phyloP scores from a whole-genome alignment of 2,113 vertebrate genomes.

The Perca schrenkii region DNA sequence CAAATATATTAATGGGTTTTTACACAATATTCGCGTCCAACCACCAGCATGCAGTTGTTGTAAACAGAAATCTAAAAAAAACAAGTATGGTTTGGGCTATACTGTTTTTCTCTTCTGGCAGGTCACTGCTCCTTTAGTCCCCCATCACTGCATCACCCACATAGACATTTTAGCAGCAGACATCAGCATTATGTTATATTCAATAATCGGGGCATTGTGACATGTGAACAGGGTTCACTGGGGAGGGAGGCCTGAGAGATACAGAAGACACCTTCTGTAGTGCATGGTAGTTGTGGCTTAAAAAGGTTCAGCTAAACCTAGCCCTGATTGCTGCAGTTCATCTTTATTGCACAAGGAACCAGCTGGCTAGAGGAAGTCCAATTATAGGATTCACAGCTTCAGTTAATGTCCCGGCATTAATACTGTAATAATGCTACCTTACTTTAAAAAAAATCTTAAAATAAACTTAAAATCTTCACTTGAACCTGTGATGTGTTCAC shows the following conservation, averaged over 20 bases:
- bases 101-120: background rate
- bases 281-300: background rate
- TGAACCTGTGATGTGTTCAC: conserved; percentile 12
- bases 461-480: conserved; percentile 6
- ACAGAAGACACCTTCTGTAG: background rate
- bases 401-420: conserved; percentile 26
- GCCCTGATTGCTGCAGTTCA: background rate
- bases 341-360: conserved; percentile 39
- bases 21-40: too few species aligned
- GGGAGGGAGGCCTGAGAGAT: background rate
- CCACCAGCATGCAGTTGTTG: too few species aligned
- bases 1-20: too few species aligned
- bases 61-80: background rate
- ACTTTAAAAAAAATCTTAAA: background rate
- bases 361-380: conserved; percentile 34
- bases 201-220: background rate
- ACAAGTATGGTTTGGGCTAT: background rate
- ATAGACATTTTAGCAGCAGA: conserved; percentile 12
- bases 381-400: conserved; percentile 18
- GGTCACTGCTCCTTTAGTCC: background rate
- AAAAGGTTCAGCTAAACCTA: conserved; percentile 2
- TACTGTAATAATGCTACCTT: conserved; percentile 1
- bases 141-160: background rate
- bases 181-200: background rate
- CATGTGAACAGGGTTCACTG: background rate